Conservation (phyloP, 2,888 invertebrate species). For the Ferrisia virgata region DNA sequence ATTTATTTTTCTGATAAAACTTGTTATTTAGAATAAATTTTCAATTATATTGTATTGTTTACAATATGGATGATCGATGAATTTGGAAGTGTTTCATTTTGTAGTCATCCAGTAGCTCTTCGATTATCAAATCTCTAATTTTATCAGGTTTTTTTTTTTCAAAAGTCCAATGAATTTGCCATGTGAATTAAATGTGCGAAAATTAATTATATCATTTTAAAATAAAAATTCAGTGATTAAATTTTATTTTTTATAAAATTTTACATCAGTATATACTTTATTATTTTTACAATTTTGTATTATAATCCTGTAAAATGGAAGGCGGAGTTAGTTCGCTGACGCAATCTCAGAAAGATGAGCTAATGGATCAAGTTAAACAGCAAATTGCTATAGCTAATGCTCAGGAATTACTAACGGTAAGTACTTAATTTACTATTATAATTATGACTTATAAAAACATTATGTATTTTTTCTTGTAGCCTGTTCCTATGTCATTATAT, state of each 20-base stretch:
- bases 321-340: background rate
- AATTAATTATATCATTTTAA: too few species aligned
- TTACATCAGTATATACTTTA: background rate
- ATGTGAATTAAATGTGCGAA: background rate
- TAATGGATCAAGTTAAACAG: constrained; percentile 93
- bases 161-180: background rate
- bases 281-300: background rate
- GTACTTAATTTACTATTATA: constrained; percentile 5
- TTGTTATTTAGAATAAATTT: too few species aligned
- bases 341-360: constrained; percentile 62
- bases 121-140: too few species aligned
- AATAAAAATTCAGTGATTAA: background rate
- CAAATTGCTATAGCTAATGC: constrained; percentile 92
- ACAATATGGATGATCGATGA: too few species aligned
- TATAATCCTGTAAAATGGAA: background rate
- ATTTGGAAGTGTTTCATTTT: too few species aligned
- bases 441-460: background rate
- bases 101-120: too few species aligned
- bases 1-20: too few species aligned
- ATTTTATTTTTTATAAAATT: background rate
- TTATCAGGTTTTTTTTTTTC: background rate
- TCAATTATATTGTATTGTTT: too few species aligned
- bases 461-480: background rate
- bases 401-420: constrained; percentile 82
- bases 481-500: too few species aligned